Conservation (phyloP, 2,797 vertebrate species). For the Micropoecilia bifurca region DNA sequence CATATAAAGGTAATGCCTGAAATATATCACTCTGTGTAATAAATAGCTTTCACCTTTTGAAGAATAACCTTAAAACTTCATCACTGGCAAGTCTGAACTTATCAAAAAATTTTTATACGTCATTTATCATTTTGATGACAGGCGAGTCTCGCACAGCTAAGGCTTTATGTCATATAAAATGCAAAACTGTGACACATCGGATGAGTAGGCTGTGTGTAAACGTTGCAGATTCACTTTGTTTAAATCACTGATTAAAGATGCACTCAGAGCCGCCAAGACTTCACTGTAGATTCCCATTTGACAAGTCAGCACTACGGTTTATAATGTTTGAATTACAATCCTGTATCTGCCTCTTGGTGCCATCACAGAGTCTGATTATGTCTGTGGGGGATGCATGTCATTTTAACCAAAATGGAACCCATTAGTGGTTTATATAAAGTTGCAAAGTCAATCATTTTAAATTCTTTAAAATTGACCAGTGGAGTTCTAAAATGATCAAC, state of each 20-base stretch:
- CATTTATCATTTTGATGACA: background rate
- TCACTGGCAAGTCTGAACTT: background rate
- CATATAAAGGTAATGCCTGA: background rate
- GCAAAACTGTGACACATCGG: background rate
- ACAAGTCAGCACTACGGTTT: background rate
- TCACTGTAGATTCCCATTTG: background rate
- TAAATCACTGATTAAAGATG: background rate
- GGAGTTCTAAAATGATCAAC: background rate
- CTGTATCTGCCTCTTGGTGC: background rate
- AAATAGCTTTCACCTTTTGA: background rate
- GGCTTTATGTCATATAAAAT: background rate
- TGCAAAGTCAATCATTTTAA: background rate
- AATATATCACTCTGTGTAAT: background rate
- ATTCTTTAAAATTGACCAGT: background rate
- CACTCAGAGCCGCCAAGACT: background rate
- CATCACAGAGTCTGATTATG: background rate
- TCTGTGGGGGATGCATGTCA: background rate
- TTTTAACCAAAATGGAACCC: background rate
- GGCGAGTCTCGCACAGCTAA: background rate
- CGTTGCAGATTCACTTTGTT: background rate
- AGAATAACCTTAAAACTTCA: background rate
- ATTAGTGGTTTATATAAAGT: background rate
- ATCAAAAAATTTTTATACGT: background rate
- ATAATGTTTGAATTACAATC: background rate
- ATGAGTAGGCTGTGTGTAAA: background rate